phyloP scores from a whole-genome alignment of 2,888 invertebrate genomes.

The Andrena camellia region DNA sequence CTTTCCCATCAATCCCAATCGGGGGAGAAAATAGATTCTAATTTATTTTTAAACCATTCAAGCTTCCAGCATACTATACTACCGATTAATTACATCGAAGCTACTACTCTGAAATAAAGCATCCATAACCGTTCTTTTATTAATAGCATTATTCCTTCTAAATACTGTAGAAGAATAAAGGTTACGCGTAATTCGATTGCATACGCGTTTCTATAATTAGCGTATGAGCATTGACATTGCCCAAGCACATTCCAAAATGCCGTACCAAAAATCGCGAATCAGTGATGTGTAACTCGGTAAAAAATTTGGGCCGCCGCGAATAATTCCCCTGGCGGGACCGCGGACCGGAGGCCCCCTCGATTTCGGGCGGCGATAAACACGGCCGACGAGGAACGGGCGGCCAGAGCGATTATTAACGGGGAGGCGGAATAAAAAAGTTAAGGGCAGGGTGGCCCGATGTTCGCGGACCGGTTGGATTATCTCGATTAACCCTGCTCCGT shows the following conservation, averaged over 20 bases:
- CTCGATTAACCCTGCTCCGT: conserved; percentile 47
- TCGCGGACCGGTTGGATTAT: conserved; percentile 16
- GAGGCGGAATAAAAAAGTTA: not conserved
- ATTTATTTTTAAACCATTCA: not conserved
- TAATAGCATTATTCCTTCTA: conserved; percentile 27
- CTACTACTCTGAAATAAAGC: not conserved
- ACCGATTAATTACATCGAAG: not conserved
- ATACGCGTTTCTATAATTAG: conserved; percentile 56
- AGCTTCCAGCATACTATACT: not conserved
- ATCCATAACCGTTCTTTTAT: conserved; percentile 11
- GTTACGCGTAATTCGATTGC: conserved; percentile 47
- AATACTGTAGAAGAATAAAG: conserved; percentile 25
- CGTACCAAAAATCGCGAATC: conserved; percentile 45
- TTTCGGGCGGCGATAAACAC: not conserved
- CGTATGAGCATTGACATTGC: conserved; percentile 40
- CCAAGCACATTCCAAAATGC: conserved; percentile 39
- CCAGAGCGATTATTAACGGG: not conserved
- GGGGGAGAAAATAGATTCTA: not conserved
- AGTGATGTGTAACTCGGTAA: conserved; percentile 22
- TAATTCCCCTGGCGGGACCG: not conserved
- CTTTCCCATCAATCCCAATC: conserved; percentile 2
- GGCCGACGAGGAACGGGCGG: not conserved
- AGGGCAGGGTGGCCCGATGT: not conserved
- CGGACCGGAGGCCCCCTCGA: not conserved
- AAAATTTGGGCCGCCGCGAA: not conserved